Evolutionary conservation across 1,140 invertebrate species (phyloP).

Genomic region (Euschistus heros): DNA sequence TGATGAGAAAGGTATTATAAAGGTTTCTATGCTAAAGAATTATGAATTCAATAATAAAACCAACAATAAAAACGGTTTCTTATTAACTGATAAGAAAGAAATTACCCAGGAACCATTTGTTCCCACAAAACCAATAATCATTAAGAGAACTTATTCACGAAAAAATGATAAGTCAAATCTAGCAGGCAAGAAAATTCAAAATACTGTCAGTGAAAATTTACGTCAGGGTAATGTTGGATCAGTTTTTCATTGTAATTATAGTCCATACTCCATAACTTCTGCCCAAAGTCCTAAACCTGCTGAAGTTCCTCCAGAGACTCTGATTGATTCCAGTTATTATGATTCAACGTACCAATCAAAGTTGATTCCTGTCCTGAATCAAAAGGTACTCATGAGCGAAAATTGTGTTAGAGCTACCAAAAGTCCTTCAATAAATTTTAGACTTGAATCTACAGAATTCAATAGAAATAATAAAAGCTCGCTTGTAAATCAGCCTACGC

Average conservation of each 20-base stretch:
- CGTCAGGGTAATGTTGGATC: neutral
- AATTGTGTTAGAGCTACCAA: no score
- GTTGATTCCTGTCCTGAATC: neutral
- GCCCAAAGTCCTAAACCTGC: constrained; percentile 19
- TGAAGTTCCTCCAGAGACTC: constrained; percentile 19
- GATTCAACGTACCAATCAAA: neutral
- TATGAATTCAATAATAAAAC: neutral
- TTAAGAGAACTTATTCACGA: no score
- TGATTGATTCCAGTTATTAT: neutral
- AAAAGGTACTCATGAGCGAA: no score
- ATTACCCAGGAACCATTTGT: no score
- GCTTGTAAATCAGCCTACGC: no score
- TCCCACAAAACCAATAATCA: no score
- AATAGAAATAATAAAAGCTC: no score
- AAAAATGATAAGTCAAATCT: no score
- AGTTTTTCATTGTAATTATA: neutral
- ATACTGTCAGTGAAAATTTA: neutral
- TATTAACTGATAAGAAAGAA: no score
- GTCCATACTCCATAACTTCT: neutral
- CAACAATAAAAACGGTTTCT: no score
- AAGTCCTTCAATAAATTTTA: no score
- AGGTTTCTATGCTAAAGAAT: neutral
- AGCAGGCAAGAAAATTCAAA: neutral
- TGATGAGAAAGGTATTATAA: neutral
- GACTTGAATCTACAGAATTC: constrained; percentile 14